phyloP scores from a whole-genome alignment of 2,888 invertebrate genomes.

The Lasiommata megera region DNA sequence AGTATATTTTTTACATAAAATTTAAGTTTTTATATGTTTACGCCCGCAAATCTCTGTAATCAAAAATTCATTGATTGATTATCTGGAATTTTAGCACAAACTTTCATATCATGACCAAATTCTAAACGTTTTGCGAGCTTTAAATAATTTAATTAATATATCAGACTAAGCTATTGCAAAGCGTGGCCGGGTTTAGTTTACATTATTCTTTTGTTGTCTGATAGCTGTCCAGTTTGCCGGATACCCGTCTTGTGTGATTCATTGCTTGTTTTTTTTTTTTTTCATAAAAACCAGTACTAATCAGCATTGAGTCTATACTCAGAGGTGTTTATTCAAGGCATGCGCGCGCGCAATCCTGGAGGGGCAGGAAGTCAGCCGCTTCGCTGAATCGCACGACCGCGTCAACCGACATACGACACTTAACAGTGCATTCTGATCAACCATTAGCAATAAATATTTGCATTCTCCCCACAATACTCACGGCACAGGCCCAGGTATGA shows the following conservation, averaged over 20 bases:
- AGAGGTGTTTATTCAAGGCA: slow-evolving; percentile 61
- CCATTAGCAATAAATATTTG: slow-evolving; percentile 45
- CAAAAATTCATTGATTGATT: too few relatives aligned
- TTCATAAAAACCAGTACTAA: slow-evolving; percentile 19
- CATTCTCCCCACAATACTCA: background rate
- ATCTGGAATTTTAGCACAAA: too few relatives aligned
- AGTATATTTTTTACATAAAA: too few relatives aligned
- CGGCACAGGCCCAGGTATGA: too few relatives aligned
- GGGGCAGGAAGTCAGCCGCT: slow-evolving; percentile 67
- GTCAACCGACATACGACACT: slow-evolving; percentile 56
- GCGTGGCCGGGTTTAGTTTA: too few relatives aligned
- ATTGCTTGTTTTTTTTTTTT: slow-evolving; percentile 18
- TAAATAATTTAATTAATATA: too few relatives aligned
- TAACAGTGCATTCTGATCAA: slow-evolving; percentile 42
- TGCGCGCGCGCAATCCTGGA: slow-evolving; percentile 46
- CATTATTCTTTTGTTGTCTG: slow-evolving; percentile 17
- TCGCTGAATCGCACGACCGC: slow-evolving; percentile 60
- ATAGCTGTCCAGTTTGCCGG: slow-evolving; percentile 12
- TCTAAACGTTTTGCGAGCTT: too few relatives aligned
- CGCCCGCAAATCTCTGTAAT: too few relatives aligned
- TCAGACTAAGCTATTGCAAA: too few relatives aligned
- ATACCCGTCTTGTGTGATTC: slow-evolving; percentile 20
- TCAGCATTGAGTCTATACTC: slow-evolving; percentile 19
- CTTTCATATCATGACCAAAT: too few relatives aligned
- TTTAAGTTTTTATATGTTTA: too few relatives aligned